These are phyloP conservation scores for Zosterops japonicus DNA, from an alignment of 2,113 vertebrate species.

Conservation along the genomic window DNA sequence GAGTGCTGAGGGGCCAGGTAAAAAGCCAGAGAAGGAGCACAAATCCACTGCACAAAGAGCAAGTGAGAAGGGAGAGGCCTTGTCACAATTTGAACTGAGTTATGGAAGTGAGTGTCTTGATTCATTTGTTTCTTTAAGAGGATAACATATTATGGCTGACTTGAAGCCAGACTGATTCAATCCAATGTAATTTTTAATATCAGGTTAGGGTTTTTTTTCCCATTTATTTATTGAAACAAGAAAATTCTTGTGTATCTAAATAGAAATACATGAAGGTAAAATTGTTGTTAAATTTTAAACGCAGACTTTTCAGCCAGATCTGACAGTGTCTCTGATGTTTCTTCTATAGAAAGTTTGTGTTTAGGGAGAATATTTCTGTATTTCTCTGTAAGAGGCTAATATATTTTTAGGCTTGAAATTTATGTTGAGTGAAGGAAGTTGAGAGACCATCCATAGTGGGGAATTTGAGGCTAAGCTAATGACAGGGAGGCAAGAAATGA, in stretches of 20 bases:
- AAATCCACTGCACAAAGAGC: conserved; percentile 76
- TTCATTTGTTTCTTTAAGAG: not conserved
- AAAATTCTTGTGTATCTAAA: not conserved
- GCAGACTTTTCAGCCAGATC: not conserved
- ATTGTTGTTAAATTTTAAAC: not conserved
- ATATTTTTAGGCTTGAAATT: not conserved
- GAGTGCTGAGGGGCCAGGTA: conserved; percentile 70
- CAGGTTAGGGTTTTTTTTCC: not conserved
- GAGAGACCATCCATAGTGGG: not conserved
- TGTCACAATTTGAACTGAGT: conserved; percentile 87
- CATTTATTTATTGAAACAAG: not conserved
- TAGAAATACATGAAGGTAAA: not conserved
- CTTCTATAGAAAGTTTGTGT: not conserved
- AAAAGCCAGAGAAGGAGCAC: conserved; percentile 86
- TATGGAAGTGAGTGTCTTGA: conserved; percentile 86
- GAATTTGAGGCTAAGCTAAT: not conserved
- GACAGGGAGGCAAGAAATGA: not conserved
- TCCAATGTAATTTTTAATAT: not conserved
- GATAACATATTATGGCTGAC: not conserved
- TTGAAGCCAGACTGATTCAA: not conserved
- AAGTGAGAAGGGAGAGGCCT: conserved; percentile 80
- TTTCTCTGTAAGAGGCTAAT: not conserved
- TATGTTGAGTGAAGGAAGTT: not conserved
- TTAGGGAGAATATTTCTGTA: not conserved
- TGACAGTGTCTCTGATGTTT: not conserved